Evolutionary conservation across 1,140 invertebrate species (phyloP).

Genomic region (Monomorium pharaonis): DNA sequence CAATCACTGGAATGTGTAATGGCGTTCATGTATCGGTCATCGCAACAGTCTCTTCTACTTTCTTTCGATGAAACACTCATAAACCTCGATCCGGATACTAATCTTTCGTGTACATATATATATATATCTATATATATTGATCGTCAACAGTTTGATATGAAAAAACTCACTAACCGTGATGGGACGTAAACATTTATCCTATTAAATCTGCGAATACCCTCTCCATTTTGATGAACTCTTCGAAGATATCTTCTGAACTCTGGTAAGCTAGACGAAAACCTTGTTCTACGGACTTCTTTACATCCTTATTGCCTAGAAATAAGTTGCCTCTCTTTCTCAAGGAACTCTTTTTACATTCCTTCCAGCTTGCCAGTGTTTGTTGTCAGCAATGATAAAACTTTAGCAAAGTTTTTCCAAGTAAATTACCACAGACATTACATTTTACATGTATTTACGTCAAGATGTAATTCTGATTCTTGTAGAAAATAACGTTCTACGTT

Average conservation of each 20-base stretch:
- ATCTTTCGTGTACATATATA: slow-evolving; percentile 21
- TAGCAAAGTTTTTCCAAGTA: slow-evolving; percentile 60
- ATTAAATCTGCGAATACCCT: slow-evolving; percentile 66
- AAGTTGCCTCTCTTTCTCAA: slow-evolving; percentile 32
- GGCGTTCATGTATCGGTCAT: background rate
- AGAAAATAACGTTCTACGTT: slow-evolving; percentile 57
- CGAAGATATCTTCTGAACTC: slow-evolving; percentile 57
- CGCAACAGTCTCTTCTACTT: slow-evolving; percentile 59
- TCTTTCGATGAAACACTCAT: background rate
- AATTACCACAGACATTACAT: slow-evolving; percentile 49
- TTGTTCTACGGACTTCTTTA: slow-evolving; percentile 52
- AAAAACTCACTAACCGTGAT: slow-evolving; percentile 72
- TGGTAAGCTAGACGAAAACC: slow-evolving; percentile 22
- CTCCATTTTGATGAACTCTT: slow-evolving; percentile 43
- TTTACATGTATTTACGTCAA: slow-evolving; percentile 33
- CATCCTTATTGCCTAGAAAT: slow-evolving; percentile 65
- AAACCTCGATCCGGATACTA: slow-evolving; percentile 48
- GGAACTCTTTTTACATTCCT: slow-evolving; percentile 15
- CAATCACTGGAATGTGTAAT: slow-evolving; percentile 43
- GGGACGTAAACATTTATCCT: slow-evolving; percentile 66
- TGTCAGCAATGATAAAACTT: slow-evolving; percentile 53
- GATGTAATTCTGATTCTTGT: slow-evolving; percentile 28
- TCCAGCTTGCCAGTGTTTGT: background rate
- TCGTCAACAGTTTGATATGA: slow-evolving; percentile 69
- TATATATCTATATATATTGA: slow-evolving; percentile 56